Evolutionary conservation across 1,140 invertebrate genomes (phyloP).

Genomic region (Lycorma delicatula): DNA sequence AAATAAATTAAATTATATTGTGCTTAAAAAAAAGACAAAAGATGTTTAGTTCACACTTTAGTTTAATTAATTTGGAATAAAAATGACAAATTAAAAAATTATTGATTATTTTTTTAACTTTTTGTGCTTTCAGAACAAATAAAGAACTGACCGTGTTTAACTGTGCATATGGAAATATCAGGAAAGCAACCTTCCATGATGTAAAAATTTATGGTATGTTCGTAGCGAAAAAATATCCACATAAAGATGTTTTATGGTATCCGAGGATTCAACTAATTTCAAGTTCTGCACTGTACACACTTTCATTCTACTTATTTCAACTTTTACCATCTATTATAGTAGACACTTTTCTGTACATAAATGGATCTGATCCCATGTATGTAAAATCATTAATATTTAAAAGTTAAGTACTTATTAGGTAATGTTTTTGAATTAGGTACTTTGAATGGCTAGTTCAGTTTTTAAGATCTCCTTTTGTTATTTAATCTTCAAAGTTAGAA

Average conservation of each 20-base stretch:
- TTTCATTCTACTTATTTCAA: slow-evolving; percentile 37
- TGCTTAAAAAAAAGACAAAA: too few species aligned
- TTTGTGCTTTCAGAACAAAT: slow-evolving; percentile 46
- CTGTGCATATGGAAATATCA: slow-evolving; percentile 75
- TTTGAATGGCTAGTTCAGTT: too few species aligned
- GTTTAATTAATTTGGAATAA: too few species aligned
- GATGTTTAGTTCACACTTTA: too few species aligned
- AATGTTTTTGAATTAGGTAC: too few species aligned
- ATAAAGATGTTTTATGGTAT: slow-evolving; percentile 55
- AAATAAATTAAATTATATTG: too few species aligned
- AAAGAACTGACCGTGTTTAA: slow-evolving; percentile 61
- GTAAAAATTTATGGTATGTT: slow-evolving; percentile 59
- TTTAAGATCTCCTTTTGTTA: too few species aligned
- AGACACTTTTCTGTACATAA: slow-evolving; percentile 48
- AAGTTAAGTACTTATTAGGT: too few species aligned
- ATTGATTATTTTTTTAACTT: too few species aligned
- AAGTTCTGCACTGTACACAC: slow-evolving; percentile 34
- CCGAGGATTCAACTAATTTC: slow-evolving; percentile 48
- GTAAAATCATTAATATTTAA: slow-evolving; percentile 25
- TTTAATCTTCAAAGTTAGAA: too few species aligned
- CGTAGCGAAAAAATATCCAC: slow-evolving; percentile 64
- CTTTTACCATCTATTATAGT: slow-evolving; percentile 51
- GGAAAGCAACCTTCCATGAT: slow-evolving; percentile 77
- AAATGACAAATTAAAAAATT: too few species aligned
- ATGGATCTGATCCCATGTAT: slow-evolving; percentile 52